phyloP scores from a whole-genome alignment of 2,113 vertebrate genomes.

The Murina feae region DNA sequence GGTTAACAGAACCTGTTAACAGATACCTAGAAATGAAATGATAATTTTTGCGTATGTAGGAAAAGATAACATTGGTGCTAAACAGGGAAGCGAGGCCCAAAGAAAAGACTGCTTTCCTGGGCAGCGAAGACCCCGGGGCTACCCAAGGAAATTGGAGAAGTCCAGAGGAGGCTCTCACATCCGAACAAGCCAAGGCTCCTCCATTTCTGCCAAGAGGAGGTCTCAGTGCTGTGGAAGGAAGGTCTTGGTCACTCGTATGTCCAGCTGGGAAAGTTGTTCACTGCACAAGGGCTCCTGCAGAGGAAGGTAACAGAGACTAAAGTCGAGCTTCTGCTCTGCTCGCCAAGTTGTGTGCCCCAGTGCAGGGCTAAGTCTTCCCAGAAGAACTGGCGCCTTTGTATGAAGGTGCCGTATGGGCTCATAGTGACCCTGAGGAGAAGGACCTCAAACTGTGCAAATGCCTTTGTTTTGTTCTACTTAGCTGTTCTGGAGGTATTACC shows the following conservation, averaged over 20 bases:
- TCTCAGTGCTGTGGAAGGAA: neutral
- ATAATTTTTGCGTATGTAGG: conserved; percentile 15
- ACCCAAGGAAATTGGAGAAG: neutral
- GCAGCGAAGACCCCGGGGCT: neutral
- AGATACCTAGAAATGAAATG: conserved; percentile 24
- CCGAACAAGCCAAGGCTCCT: neutral
- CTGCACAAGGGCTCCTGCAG: neutral
- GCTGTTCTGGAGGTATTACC: conserved; percentile 54
- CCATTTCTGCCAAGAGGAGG: neutral
- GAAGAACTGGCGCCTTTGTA: conserved; percentile 25
- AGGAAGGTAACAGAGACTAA: neutral
- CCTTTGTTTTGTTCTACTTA: conserved; percentile 52
- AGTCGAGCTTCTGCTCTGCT: neutral
- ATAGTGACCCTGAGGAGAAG: neutral
- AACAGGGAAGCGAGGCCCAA: neutral
- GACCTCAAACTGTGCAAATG: neutral
- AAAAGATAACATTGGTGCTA: conserved; percentile 70
- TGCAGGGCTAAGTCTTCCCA: neutral
- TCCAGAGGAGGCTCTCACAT: neutral
- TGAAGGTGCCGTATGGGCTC: neutral
- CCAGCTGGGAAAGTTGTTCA: neutral
- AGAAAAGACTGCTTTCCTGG: conserved; percentile 9
- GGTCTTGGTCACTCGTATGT: neutral
- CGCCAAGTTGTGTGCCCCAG: neutral
- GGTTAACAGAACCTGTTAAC: neutral